Conservation (phyloP, 2,797 vertebrate species). For the Aphelocoma californica region DNA sequence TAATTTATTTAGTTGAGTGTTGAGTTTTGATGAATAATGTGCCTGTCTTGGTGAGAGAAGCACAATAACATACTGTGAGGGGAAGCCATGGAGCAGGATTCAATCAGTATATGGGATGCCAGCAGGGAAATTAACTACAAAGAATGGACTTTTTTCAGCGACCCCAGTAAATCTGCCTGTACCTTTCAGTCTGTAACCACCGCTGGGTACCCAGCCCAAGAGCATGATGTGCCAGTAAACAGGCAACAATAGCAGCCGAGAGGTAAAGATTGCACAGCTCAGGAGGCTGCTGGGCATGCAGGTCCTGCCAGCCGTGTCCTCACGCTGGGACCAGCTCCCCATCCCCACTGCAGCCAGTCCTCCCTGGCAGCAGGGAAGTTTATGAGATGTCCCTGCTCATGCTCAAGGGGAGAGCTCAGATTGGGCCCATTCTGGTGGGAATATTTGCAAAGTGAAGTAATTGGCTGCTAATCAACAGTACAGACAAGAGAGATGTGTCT, state of each 20-base stretch:
- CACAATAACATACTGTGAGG: not conserved
- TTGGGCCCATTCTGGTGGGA: not conserved
- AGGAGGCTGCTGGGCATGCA: not conserved
- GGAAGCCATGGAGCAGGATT: not conserved
- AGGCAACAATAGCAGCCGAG: not conserved
- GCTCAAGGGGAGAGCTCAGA: not conserved
- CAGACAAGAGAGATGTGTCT: not conserved
- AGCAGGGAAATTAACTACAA: not conserved
- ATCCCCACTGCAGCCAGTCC: not conserved
- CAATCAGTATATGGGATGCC: not conserved
- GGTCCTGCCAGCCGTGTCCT: not conserved
- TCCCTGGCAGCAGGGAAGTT: not conserved
- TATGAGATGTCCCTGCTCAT: not conserved
- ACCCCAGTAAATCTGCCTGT: not conserved
- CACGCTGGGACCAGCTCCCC: not conserved
- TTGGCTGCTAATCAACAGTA: not conserved
- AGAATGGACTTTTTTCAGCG: not conserved
- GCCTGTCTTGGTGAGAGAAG: not conserved
- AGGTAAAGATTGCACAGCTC: not conserved
- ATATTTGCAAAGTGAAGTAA: not conserved
- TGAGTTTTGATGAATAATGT: not conserved
- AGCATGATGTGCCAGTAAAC: not conserved
- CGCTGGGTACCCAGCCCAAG: not conserved
- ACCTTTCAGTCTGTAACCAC: not conserved
- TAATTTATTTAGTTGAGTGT: not conserved